Base-by-base conservation (phyloP, 2,888 invertebrate genomes). In the Leptinotarsa haldemani region DNA sequence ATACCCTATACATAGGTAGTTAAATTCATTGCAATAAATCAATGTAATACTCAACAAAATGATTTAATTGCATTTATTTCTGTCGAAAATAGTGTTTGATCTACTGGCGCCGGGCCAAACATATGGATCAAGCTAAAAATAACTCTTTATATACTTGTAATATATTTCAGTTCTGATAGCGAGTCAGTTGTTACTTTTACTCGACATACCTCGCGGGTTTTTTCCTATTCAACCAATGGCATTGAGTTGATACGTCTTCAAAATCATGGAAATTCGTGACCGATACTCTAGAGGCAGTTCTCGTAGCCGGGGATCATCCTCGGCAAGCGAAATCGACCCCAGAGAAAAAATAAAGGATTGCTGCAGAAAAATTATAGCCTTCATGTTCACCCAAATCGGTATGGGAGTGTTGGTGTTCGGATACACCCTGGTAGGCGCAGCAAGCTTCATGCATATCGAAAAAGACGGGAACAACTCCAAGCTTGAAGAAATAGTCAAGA, bases 371-470 rank as follows among this genome's bases (percentile, higher is more conserved):
- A 90, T 95, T 81, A 92, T 95, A 72, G 95, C 95, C 9, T 96
- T 96, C 84, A 96, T 96, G 96, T 96, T 95, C 88, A 96, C 96
- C 9, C 96, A 96, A 90, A 94, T 94, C 83, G 96, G 96, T 80
- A 96, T 96, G 50, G 96, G 96, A 71, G 96, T 94, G 12, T 89
- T 96, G 20, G 94, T 96, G 64, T 95, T 96, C 3, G 93, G 95
- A 78, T 96, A 96, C 85, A 94, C 96, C 46, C 92, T 96, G 71
- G 91, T 95, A 47, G 96, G 96, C 0, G 96, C 96, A 0, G 91
- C 94, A 20, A 92, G 93, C 65, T 96, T 96, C 86, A 93, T 92
- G 88, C 90, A 92, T 79, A 93, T 96, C 63, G 96, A 96, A 15
- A 90, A 77, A 91, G 81, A 85, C 86, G 64, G 86, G 20, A 69